These are phyloP conservation scores for Trichonephila clavipes DNA, from an alignment of 1,140 invertebrate species.

Conservation along the genomic window DNA sequence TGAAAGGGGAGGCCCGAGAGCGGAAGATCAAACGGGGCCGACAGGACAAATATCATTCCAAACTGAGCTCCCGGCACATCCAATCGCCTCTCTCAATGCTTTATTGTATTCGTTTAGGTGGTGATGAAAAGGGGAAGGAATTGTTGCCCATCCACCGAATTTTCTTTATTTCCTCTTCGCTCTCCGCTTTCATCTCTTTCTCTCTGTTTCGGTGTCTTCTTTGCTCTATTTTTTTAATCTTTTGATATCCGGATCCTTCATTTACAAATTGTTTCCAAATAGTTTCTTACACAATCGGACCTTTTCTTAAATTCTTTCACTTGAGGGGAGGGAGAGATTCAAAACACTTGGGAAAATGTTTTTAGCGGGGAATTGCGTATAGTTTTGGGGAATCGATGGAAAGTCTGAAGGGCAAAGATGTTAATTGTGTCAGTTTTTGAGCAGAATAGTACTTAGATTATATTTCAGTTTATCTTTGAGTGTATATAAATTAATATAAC, in stretches of 20 bases:
- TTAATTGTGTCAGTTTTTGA: no score
- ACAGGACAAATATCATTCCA: constrained; percentile 73
- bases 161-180: background rate
- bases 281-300: constrained; percentile 19
- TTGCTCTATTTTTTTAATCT: background rate
- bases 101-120: constrained; percentile 73
- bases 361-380: background rate
- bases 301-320: constrained; percentile 10
- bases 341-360: background rate
- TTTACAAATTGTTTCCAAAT: constrained; percentile 68
- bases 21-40: constrained; percentile 66
- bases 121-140: constrained; percentile 72
- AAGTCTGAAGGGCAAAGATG: background rate
- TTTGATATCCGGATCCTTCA: background rate
- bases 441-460: no score
- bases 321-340: background rate
- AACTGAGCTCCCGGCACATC: constrained; percentile 49
- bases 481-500: no score
- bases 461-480: no score
- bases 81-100: constrained; percentile 65
- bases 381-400: background rate
- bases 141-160: constrained; percentile 47
- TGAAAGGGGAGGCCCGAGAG: constrained; percentile 39
- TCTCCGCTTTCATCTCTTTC: background rate
- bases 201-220: constrained; percentile 4